phyloP scores from a whole-genome alignment of 2,888 invertebrate genomes.

The Liposcelis brunnea region DNA sequence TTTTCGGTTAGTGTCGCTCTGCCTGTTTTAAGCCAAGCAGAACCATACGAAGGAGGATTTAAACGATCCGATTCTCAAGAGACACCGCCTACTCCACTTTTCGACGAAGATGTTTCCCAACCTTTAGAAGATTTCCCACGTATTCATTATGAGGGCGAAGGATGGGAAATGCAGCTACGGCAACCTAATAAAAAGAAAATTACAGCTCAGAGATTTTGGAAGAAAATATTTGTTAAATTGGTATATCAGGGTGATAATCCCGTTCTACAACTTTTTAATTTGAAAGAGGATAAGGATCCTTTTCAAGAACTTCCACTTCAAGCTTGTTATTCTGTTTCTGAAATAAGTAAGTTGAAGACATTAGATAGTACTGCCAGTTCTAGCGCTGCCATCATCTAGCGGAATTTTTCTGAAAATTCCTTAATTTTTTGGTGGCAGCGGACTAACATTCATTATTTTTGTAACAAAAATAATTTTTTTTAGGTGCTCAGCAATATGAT shows the following conservation, averaged over 20 bases:
- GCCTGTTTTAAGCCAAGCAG: slow-evolving; percentile 3
- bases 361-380: too few relatives aligned
- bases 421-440: too few relatives aligned
- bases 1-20: neutral
- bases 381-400: neutral
- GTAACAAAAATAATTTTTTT: slow-evolving; percentile 9
- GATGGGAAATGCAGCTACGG: slow-evolving; percentile 92
- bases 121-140: slow-evolving; percentile 85
- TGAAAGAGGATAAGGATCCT: slow-evolving; percentile 70
- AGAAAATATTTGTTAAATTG: slow-evolving; percentile 79
- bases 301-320: slow-evolving; percentile 90
- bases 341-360: slow-evolving; percentile 34
- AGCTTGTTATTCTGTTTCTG: slow-evolving; percentile 89
- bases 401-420: too few relatives aligned
- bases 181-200: slow-evolving; percentile 95
- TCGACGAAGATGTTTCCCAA: slow-evolving; percentile 82
- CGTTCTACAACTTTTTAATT: slow-evolving; percentile 69
- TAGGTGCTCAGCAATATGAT: slow-evolving; percentile 91
- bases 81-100: slow-evolving; percentile 81
- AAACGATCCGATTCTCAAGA: slow-evolving; percentile 41
- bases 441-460: too few relatives aligned
- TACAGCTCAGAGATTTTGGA: slow-evolving; percentile 91
- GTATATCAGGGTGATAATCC: slow-evolving; percentile 64
- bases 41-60: slow-evolving; percentile 14
- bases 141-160: slow-evolving; percentile 54